Conservation (phyloP, 2,888 invertebrate genomes). For the Eilema depressum region DNA sequence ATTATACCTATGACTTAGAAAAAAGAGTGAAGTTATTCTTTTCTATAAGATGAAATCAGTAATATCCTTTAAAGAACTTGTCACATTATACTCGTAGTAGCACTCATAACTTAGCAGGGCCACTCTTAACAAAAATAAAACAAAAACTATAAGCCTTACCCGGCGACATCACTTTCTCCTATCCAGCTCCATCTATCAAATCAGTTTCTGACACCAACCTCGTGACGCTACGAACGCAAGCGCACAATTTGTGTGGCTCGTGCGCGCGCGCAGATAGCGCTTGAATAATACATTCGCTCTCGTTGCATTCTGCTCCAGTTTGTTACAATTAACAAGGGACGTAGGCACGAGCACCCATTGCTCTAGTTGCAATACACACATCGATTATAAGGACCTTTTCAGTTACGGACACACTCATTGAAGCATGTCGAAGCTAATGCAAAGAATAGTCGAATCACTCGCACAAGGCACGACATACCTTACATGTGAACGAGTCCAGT, state of each 20-base stretch:
- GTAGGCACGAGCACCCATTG: constrained; percentile 38
- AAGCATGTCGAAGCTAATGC: too few relatives aligned
- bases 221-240: constrained; percentile 66
- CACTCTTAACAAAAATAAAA: too few relatives aligned
- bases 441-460: too few relatives aligned
- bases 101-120: neutral
- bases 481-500: neutral
- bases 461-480: neutral
- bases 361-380: constrained; percentile 6
- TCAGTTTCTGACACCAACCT: constrained; percentile 47
- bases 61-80: neutral
- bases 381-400: neutral
- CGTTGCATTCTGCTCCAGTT: constrained; percentile 67
- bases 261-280: constrained; percentile 73
- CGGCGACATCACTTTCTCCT: constrained; percentile 21
- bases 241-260: constrained; percentile 79
- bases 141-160: neutral
- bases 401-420: neutral
- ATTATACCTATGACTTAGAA: too few relatives aligned
- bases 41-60: neutral
- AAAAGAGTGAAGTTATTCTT: neutral
- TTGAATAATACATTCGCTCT: constrained; percentile 77
- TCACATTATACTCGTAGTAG: neutral
- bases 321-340: constrained; percentile 53
- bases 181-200: constrained; percentile 37